phyloP scores from a whole-genome alignment of 2,113 vertebrate species.

The Pedetes capensis region DNA sequence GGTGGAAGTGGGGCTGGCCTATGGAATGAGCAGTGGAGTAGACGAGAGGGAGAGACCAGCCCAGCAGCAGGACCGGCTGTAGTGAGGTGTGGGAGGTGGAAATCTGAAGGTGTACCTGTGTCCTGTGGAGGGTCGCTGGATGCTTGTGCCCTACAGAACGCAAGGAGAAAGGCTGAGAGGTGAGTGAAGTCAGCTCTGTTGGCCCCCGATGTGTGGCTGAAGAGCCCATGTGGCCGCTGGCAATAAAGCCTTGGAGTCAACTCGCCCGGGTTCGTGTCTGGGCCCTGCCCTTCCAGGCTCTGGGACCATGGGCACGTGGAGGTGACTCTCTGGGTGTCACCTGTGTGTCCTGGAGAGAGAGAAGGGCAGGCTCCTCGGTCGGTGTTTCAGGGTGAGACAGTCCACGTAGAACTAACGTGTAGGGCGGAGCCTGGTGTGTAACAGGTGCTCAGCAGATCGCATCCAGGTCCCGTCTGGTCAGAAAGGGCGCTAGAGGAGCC shows the following conservation, averaged over 20 bases:
- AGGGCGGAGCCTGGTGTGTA: neutral
- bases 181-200: accelerated
- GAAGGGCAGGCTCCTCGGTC: neutral
- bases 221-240: accelerated
- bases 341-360: neutral
- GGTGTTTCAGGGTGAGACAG: neutral
- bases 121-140: neutral
- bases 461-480: accelerated
- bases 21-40: accelerated
- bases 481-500: accelerated
- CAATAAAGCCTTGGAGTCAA: accelerated
- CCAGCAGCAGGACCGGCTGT: neutral
- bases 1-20: neutral
- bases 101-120: neutral
- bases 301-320: neutral
- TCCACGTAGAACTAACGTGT: accelerated
- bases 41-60: neutral
- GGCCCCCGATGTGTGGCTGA: accelerated
- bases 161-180: too few species aligned
- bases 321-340: neutral
- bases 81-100: neutral
- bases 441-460: neutral
- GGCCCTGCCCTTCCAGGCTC: neutral
- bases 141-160: neutral
- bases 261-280: neutral